A percentile compares a stretch with the other conserved stretches of the same genome.
Conservation (phyloP, 2,113 vertebrate species). For the Podilymbus podiceps region DNA sequence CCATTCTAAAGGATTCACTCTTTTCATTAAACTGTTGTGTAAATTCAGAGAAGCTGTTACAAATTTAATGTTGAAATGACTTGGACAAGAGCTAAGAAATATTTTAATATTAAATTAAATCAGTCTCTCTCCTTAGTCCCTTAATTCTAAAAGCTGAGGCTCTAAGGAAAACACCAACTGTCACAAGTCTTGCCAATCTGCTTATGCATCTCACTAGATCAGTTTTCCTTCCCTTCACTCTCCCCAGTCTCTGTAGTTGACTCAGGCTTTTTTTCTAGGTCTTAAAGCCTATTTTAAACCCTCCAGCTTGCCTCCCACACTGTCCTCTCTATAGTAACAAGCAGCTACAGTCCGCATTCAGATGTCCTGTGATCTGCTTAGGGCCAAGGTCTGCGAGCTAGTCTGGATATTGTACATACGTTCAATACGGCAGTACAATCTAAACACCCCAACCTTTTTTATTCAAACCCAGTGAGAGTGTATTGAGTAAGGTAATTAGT, state of each 20-base stretch:
- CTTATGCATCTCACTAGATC: slow-evolving; percentile 15
- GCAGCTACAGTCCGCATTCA: background rate
- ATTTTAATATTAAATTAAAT: background rate
- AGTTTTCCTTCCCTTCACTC: slow-evolving; percentile 36
- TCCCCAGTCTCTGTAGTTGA: slow-evolving; percentile 55
- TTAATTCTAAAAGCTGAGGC: slow-evolving; percentile 5
- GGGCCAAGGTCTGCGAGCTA: background rate
- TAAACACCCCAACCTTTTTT: background rate
- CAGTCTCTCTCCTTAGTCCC: background rate
- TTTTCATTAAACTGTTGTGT: background rate
- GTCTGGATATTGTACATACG: background rate
- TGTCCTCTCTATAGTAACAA: slow-evolving; percentile 46
- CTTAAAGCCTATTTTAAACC: slow-evolving; percentile 61
- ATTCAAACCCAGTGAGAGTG: background rate
- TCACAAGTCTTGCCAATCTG: slow-evolving; percentile 32
- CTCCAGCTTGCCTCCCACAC: slow-evolving; percentile 38
- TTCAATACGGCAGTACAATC: background rate
- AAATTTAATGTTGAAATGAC: background rate
- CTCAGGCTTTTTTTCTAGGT: slow-evolving; percentile 61
- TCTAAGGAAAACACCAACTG: slow-evolving; percentile 45
- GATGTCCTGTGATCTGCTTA: background rate
- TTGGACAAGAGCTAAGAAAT: background rate
- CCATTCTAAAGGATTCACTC: background rate
- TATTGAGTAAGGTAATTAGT: background rate
- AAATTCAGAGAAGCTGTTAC: background rate